These are phyloP conservation scores for Entelurus aequoreus DNA, from an alignment of 2,113 vertebrate genomes.

Conservation along the genomic window DNA sequence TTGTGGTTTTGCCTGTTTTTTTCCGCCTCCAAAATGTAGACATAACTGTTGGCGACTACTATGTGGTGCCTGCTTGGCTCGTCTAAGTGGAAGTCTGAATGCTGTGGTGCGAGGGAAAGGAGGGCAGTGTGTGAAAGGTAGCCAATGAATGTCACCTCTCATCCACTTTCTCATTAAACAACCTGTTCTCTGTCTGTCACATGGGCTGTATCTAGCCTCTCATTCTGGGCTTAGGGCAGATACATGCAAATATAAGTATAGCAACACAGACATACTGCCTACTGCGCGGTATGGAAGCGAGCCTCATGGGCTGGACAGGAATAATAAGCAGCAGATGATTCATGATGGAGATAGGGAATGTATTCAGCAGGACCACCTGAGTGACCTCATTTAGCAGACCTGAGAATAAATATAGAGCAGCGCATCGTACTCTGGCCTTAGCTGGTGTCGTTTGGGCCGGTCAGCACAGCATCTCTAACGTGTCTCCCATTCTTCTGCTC, in stretches of 20 bases:
- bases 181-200: constrained; percentile 67
- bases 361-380: constrained; percentile 69
- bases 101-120: constrained; percentile 15
- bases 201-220: constrained; percentile 52
- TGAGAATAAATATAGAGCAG: constrained; percentile 70
- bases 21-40: constrained; percentile 19
- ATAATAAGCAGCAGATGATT: constrained; percentile 73
- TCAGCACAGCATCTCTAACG: constrained; percentile 32
- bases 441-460: constrained; percentile 36
- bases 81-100: constrained; percentile 57
- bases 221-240: constrained; percentile 50
- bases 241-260: constrained; percentile 1
- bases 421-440: constrained; percentile 23
- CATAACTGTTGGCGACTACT: constrained; percentile 48
- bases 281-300: constrained; percentile 44
- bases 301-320: constrained; percentile 56
- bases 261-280: constrained; percentile 4
- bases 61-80: constrained; percentile 32
- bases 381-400: constrained; percentile 73
- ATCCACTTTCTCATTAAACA: constrained; percentile 74
- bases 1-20: constrained; percentile 21
- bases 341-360: constrained; percentile 68
- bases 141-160: constrained; percentile 74
- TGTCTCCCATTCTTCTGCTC: constrained; percentile 40
- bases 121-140: constrained; percentile 53